phyloP scores from a whole-genome alignment of 1,140 invertebrate species.

The Mercenaria mercenaria region DNA sequence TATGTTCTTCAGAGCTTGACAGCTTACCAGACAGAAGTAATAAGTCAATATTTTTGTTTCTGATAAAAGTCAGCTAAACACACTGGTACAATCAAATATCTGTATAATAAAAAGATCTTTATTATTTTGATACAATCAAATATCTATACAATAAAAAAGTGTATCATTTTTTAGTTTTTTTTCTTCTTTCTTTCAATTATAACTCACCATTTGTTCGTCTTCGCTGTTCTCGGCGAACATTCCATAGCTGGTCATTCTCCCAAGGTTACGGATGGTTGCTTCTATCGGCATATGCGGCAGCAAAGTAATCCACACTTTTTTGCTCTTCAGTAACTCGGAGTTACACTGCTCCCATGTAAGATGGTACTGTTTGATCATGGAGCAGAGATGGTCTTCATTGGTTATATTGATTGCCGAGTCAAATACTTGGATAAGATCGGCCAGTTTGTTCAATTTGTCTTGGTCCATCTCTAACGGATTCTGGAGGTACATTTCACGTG shows the following conservation, averaged over 20 bases:
- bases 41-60: too few relatives aligned
- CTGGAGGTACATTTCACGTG: conserved; percentile 28
- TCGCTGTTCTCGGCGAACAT: conserved; percentile 87
- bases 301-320: conserved; percentile 89
- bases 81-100: too few relatives aligned
- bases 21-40: too few relatives aligned
- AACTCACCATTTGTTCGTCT: conserved; percentile 82
- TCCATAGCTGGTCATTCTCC: conserved; percentile 89
- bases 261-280: conserved; percentile 89
- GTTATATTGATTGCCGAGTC: conserved; percentile 88
- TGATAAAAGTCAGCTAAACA: too few relatives aligned
- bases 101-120: too few relatives aligned
- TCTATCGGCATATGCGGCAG: conserved; percentile 88
- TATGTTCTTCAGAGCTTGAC: too few relatives aligned
- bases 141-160: too few relatives aligned
- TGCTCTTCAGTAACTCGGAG: conserved; percentile 89
- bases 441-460: background rate
- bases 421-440: conserved; percentile 74
- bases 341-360: conserved; percentile 90
- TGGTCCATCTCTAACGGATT: background rate
- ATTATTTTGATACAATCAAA: too few relatives aligned
- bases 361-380: conserved; percentile 86
- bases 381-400: conserved; percentile 87
- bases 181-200: too few relatives aligned
- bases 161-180: too few relatives aligned